Conservation (phyloP, 2,888 invertebrate genomes). For the Lymantria dispar region DNA sequence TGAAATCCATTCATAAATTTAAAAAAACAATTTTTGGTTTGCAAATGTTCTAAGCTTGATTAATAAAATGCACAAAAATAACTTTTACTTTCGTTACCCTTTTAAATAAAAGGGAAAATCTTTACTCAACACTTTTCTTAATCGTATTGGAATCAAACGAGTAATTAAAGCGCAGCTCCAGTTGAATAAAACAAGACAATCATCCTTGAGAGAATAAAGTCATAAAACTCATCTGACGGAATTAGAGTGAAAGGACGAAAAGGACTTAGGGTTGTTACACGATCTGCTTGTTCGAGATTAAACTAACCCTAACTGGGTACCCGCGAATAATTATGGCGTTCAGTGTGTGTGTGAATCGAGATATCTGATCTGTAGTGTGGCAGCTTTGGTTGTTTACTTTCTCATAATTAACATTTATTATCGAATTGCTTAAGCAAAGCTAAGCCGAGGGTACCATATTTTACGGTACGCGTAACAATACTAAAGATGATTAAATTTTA, state of each 20-base stretch:
- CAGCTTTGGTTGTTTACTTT: neutral
- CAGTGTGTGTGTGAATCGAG: neutral
- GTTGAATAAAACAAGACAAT: neutral
- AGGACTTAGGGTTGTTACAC: neutral
- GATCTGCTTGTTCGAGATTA: neutral
- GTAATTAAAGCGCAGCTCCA: neutral
- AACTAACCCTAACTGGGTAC: conserved; percentile 1
- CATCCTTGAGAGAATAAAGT: neutral
- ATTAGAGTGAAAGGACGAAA: neutral
- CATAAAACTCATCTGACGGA: neutral
- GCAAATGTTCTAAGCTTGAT: neutral
- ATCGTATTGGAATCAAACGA: neutral
- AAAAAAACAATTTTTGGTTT: neutral
- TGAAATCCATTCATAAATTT: neutral
- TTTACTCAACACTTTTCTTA: neutral
- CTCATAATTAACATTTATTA: no score
- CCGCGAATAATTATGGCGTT: conserved; percentile 5
- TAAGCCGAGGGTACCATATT: no score
- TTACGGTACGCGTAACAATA: no score
- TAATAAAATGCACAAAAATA: neutral
- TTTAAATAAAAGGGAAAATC: neutral
- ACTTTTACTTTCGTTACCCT: neutral
- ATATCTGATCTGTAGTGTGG: neutral
- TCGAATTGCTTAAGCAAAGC: no score
- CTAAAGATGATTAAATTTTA: no score